A percentile compares a stretch with the other conserved stretches of the same genome.
These are phyloP conservation scores for Tethya wilhelma DNA, from an alignment of 37 sponge, comb jelly and placozoan genomes.

Conservation along the genomic window DNA sequence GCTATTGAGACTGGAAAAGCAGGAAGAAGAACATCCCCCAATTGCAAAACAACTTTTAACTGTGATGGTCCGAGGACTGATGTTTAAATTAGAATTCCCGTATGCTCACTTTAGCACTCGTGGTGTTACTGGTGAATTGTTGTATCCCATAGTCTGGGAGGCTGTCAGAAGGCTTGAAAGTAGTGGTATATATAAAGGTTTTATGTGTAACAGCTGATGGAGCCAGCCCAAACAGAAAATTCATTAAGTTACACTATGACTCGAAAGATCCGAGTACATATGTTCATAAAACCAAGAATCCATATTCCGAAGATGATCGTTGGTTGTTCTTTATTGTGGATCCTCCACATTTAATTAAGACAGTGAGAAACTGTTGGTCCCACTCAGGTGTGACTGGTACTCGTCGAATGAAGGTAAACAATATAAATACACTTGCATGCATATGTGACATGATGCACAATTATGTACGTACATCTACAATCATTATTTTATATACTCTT, in stretches of 20 bases:
- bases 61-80: conserved; percentile 54
- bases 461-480: too few relatives aligned
- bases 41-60: conserved; percentile 44
- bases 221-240: conserved; percentile 23
- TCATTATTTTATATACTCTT: not conserved
- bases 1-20: not conserved
- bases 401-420: conserved; percentile 27
- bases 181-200: conserved; percentile 41
- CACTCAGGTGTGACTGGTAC: conserved; percentile 20
- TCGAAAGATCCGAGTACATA: not conserved
- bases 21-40: not conserved
- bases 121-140: not conserved
- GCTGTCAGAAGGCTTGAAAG: conserved; percentile 42
- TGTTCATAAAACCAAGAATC: conserved; percentile 33
- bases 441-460: too few relatives aligned
- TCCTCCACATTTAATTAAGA: conserved; percentile 46
- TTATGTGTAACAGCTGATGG: conserved; percentile 37
- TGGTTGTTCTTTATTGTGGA: conserved; percentile 32
- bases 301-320: conserved; percentile 13
- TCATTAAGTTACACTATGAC: conserved; percentile 5
- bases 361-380: conserved; percentile 27
- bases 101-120: conserved; percentile 44
- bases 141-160: conserved; percentile 60
- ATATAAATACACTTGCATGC: too few relatives aligned
- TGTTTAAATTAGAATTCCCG: conserved; percentile 23